These are phyloP conservation scores for Lepus townsendii DNA, from an alignment of 2,797 vertebrate genomes.

Conservation along the genomic window DNA sequence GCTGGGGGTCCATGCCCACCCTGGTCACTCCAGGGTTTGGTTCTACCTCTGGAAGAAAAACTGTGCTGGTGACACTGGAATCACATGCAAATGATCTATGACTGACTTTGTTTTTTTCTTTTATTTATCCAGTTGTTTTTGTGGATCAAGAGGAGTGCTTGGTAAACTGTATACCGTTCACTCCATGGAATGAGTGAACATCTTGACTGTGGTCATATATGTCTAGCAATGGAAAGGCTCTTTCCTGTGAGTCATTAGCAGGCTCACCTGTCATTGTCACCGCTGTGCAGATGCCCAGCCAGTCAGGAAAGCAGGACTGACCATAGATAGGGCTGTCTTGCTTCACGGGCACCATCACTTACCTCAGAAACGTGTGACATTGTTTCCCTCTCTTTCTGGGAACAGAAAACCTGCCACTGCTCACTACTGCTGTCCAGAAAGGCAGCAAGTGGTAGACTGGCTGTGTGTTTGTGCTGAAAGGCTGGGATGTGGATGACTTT, in stretches of 20 bases:
- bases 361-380: neutral
- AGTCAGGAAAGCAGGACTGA: neutral
- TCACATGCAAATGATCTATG: neutral
- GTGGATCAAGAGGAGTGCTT: neutral
- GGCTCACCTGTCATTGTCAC: neutral
- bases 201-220: neutral
- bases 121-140: neutral
- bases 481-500: neutral
- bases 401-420: neutral
- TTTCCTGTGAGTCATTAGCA: neutral
- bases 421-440: neutral
- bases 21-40: neutral
- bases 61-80: fast-evolving
- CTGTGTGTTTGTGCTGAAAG: neutral
- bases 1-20: too few species aligned
- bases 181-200: neutral
- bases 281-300: fast-evolving
- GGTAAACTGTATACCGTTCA: neutral
- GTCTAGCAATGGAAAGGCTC: neutral
- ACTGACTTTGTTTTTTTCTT: neutral
- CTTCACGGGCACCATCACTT: neutral
- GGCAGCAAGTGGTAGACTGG: neutral
- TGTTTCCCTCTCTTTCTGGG: neutral
- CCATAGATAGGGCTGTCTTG: neutral
- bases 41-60: neutral